phyloP scores from a whole-genome alignment of 2,888 invertebrate species.

The Andrena flavipes region DNA sequence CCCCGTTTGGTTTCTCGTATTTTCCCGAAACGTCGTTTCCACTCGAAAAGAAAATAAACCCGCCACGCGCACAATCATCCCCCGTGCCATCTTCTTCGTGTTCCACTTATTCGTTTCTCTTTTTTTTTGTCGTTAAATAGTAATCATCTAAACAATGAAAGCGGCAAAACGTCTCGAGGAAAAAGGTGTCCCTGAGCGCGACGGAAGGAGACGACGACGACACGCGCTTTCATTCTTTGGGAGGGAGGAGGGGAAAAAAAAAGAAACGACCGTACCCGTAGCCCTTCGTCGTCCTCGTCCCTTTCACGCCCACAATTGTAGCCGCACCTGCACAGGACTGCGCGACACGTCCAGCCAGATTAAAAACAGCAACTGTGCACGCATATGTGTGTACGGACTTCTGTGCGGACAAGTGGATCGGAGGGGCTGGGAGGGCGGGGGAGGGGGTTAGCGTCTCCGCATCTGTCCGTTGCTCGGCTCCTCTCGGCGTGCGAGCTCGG shows the following conservation, averaged over 20 bases:
- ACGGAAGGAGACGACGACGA: conserved; percentile 61
- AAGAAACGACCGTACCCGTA: conserved; percentile 25
- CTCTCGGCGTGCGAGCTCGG: background rate
- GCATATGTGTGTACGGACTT: background rate
- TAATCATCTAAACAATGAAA: conserved; percentile 84
- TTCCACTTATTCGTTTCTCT: conserved; percentile 49
- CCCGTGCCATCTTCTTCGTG: conserved; percentile 22
- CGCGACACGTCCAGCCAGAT: conserved; percentile 47
- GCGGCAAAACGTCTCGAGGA: conserved; percentile 80
- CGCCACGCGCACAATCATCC: conserved; percentile 14
- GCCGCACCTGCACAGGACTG: conserved; percentile 62
- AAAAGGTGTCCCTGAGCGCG: conserved; percentile 67
- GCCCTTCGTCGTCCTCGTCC: conserved; percentile 63
- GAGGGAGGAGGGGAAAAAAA: conserved; percentile 42
- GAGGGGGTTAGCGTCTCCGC: background rate
- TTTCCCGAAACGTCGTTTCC: conserved; percentile 12
- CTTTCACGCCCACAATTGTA: conserved; percentile 57
- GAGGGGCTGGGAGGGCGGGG: background rate
- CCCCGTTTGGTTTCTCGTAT: background rate
- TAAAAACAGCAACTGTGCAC: conserved; percentile 32
- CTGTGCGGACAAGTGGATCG: background rate
- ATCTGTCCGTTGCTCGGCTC: background rate
- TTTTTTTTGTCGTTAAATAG: conserved; percentile 72
- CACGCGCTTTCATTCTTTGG: conserved; percentile 42
- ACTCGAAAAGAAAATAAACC: conserved; percentile 50